A percentile compares a stretch with the other conserved stretches of the same genome.
Evolutionary conservation across 2,113 vertebrate genomes (phyloP).

Genomic region (Paramormyrops kingsleyae): DNA sequence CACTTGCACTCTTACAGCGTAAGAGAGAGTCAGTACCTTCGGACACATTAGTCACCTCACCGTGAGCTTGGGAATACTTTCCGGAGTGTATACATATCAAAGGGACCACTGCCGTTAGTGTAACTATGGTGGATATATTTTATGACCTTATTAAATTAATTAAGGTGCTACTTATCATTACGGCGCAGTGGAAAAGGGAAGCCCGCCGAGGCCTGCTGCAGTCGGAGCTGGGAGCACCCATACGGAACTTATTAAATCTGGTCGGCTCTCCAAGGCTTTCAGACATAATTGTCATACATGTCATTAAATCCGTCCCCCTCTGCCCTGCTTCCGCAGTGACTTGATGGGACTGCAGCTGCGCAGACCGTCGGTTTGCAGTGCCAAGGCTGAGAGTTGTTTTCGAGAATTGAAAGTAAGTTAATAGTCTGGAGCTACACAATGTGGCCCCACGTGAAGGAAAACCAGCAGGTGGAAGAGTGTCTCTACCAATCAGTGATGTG

Average conservation of each 20-base stretch:
- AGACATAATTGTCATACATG: conserved; percentile 55
- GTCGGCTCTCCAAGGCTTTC: conserved; percentile 48
- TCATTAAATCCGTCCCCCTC: conserved; percentile 55
- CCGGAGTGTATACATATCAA: conserved; percentile 33
- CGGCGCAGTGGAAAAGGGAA: conserved; percentile 17
- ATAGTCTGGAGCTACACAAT: neutral
- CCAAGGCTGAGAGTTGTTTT: neutral
- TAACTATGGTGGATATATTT: conserved; percentile 52
- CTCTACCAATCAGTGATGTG: neutral
- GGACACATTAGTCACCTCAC: neutral
- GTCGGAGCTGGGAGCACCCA: conserved; percentile 46
- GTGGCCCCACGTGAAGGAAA: neutral
- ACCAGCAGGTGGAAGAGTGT: neutral
- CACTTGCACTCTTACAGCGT: neutral
- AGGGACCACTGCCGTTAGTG: conserved; percentile 43
- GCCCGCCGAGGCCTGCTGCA: conserved; percentile 42
- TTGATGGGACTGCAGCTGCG: neutral
- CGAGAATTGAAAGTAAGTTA: neutral
- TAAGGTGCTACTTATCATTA: conserved; percentile 58
- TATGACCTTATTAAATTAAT: conserved; percentile 68
- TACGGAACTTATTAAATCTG: conserved; percentile 63
- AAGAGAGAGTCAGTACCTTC: neutral
- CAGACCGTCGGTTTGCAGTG: neutral
- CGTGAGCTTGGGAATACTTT: conserved; percentile 30
- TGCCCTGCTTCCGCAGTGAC: conserved; percentile 34